Base-by-base conservation (phyloP, 2,113 vertebrate species). In the Vicugna pacos region DNA sequence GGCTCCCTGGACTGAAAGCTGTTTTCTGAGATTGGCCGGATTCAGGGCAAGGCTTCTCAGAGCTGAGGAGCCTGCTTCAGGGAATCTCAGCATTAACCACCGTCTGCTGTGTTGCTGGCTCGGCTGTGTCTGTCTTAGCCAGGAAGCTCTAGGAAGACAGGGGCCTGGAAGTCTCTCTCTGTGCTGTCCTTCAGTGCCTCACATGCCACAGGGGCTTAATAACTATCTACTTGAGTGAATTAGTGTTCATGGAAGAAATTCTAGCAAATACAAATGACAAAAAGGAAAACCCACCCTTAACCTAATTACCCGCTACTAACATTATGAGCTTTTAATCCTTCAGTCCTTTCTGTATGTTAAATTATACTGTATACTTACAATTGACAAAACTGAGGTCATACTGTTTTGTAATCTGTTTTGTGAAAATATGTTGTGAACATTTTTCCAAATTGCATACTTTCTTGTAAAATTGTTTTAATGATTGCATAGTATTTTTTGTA, bases 401-500 rank as follows among this genome's bases (percentile, higher is more conserved):
- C 28, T 72, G 19, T 72, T 95, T 95, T 56, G 48, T 65, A 69
- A 38, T 67, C 64, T 65, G 54, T 26, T 76, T 88, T 54, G 30
- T 93, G 28, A 93, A 89, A 93, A 77, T 80, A 73, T 4, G 35
- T 42, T 79, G 7, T 88, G 24, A 76, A 32, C 10, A 28, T 93
- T 52, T 82, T 60, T 4, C 42, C 5, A 92, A 72, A 69, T 72
- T 85, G 46, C 69, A 15, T 80, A 14, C 24, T 65, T 97, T 96
- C 60, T 64, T 60, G 38, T 38, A 60, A 96, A 60, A 81, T 56
- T 4, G 85, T 76, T 93, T 86, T 95, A 95, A 50, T 94, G 76
- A 20, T 4, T 83, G 15, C 22, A 16, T 64, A 42, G 13, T 81
- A 52, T 30, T 75, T 87, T 94, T 73, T 86, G 11, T 54, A 4